These are phyloP conservation scores for Gymnothorax reevesii DNA, from an alignment of 2,797 vertebrate genomes.

Conservation along the genomic window DNA sequence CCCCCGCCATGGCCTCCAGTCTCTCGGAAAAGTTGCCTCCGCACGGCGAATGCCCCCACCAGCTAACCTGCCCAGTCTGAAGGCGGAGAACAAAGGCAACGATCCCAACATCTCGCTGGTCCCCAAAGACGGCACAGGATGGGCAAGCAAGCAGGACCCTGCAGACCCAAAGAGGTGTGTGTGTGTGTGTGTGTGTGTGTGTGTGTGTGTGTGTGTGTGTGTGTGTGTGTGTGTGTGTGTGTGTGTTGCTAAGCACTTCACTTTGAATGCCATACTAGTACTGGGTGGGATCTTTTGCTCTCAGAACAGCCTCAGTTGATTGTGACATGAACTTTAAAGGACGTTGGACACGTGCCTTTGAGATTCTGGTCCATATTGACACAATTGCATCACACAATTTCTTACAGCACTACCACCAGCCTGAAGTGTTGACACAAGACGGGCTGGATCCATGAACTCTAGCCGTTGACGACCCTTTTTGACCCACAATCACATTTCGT, in stretches of 20 bases:
- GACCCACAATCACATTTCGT: too few species aligned
- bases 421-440: too few species aligned
- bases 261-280: neutral
- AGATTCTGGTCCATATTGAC: too few species aligned
- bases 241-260: neutral
- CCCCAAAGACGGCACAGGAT: constrained; percentile 98
- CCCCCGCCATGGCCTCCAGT: constrained; percentile 97
- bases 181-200: neutral
- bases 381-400: too few species aligned
- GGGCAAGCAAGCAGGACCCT: constrained; percentile 97
- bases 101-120: constrained; percentile 96
- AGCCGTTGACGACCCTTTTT: too few species aligned
- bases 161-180: constrained; percentile 67
- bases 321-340: too few species aligned
- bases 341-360: too few species aligned
- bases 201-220: neutral
- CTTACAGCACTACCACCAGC: too few species aligned
- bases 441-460: too few species aligned
- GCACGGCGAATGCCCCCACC: constrained; percentile 96
- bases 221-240: neutral
- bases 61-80: constrained; percentile 95
- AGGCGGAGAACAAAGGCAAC: constrained; percentile 98
- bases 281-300: too few species aligned
- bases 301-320: too few species aligned
- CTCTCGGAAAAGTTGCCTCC: constrained; percentile 97